A percentile compares a stretch with the other conserved stretches of the same genome.
Conservation (phyloP, 2,113 vertebrate species). For the Ursus arctos region DNA sequence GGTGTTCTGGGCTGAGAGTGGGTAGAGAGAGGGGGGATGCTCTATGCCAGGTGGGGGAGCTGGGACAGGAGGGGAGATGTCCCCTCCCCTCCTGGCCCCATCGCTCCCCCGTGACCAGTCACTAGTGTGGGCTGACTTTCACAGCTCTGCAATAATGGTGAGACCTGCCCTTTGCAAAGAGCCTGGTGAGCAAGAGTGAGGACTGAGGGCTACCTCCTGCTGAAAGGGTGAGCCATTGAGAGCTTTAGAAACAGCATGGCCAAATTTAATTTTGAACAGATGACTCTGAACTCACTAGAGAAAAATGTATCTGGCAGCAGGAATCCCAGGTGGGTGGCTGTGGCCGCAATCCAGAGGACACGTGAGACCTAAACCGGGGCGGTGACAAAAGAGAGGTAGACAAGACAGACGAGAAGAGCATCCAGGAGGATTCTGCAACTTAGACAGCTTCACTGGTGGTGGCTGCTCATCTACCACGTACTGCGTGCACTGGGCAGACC, state of each 20-base stretch:
- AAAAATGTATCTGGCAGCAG: not conserved
- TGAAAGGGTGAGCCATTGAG: not conserved
- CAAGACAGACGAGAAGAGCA: not conserved
- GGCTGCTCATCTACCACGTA: not conserved
- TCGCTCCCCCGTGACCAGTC: slow-evolving; percentile 30
- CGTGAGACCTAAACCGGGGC: not conserved
- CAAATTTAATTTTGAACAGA: not conserved
- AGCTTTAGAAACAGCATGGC: not conserved
- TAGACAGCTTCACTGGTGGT: not conserved
- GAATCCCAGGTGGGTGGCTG: not conserved
- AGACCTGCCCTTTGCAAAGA: not conserved
- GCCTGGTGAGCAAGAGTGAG: not conserved
- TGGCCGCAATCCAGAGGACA: not conserved
- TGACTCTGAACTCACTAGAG: not conserved
- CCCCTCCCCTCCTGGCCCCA: slow-evolving; percentile 38
- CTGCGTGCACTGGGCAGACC: not conserved
- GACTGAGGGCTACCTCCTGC: not conserved
- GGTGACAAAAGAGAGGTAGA: not conserved
- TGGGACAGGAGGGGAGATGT: slow-evolving; percentile 53
- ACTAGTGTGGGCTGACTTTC: slow-evolving; percentile 24
- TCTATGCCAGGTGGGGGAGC: slow-evolving; percentile 39
- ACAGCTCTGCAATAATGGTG: slow-evolving; percentile 65
- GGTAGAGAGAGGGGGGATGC: too few species aligned
- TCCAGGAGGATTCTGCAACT: not conserved
- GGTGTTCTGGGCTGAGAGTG: not conserved